Evolutionary conservation across 2,888 invertebrate species (phyloP), one percentile per base, ranked within the genome.

Genomic region (Tolmerus cingulatus): DNA sequence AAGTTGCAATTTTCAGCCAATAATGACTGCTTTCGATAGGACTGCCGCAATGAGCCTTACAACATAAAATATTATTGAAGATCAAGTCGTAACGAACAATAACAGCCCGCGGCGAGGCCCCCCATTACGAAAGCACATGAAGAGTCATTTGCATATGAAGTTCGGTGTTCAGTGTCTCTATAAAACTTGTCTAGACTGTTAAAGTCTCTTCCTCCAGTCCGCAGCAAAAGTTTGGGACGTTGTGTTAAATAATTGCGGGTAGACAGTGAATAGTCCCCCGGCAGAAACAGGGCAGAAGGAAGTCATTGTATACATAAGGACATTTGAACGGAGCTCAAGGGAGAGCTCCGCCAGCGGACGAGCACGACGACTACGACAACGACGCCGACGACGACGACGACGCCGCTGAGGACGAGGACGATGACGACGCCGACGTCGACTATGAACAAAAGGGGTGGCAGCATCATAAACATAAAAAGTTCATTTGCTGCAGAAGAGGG

Each of bases 231-330:
- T 74, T 85, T 74, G 74, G 85, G 74, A 46, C 46, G 74, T n/a
- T 85, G 85, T 85, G 85, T 85, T 85, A 85, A 85, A 85, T 85
- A 85, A 85, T 85, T 85, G 85, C 74, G 74, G 85, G 74, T 46
- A 85, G 85, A 85, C 85, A 85, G 85, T 85, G 74, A 40, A 27
- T 51, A 74, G 85, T 74, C 46, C 85, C 74, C 85, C 16, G 74
- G 51, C 77, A 37, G 57, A 77, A 51, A 74, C 66, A 27, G 66
- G 66, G 66, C 55, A 77, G 74, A 82, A 87, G 77, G 82, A 84
- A 87, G 87, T 87, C 87, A 87, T 87, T 87, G 87, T 87, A 87
- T 87, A 87, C 87, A 87, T 87, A 87, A 87, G 84, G 84, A 87
- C 78, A 87, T 79, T 86, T 43, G 74, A 66, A 85, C 85, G 43